Evolutionary conservation across 2,888 invertebrate genomes (phyloP).

Genomic region (Ptycholaimellus sp.): DNA sequence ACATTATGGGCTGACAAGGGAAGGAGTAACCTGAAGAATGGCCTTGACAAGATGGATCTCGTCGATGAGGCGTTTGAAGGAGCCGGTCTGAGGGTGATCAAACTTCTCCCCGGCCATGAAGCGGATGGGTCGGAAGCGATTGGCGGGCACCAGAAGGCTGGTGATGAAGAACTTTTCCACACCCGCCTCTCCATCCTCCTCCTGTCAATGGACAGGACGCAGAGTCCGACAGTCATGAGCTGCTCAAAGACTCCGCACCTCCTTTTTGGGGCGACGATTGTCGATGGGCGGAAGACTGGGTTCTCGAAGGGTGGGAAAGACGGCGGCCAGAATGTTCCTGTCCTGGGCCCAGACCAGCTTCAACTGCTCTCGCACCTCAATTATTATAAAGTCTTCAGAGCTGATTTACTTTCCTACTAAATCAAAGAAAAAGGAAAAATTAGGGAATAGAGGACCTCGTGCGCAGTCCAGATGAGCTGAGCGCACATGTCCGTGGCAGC

Average conservation of each 20-base stretch:
- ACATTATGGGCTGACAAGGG: too few species aligned
- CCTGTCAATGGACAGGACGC: not conserved
- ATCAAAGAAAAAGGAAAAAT: too few species aligned
- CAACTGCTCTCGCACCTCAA: slow-evolving; percentile 37
- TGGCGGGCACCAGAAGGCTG: slow-evolving; percentile 57
- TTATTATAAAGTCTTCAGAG: too few species aligned
- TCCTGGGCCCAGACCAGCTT: slow-evolving; percentile 48
- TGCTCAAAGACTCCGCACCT: not conserved
- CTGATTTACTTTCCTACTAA: too few species aligned
- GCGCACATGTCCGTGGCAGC: too few species aligned
- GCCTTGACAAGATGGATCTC: slow-evolving; percentile 15
- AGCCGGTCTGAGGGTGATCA: slow-evolving; percentile 20
- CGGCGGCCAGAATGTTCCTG: slow-evolving; percentile 28
- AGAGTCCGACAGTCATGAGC: not conserved
- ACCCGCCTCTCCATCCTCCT: slow-evolving; percentile 10
- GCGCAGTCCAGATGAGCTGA: too few species aligned
- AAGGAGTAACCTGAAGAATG: too few species aligned
- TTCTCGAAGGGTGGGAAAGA: slow-evolving; percentile 23
- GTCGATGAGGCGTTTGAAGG: too few species aligned
- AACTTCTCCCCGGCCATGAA: slow-evolving; percentile 12
- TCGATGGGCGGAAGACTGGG: too few species aligned
- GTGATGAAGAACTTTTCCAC: slow-evolving; percentile 60
- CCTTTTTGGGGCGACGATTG: not conserved
- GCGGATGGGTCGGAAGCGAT: slow-evolving; percentile 51
- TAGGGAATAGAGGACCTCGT: too few species aligned